Base-by-base conservation (phyloP, 2,113 vertebrate genomes). In the Rhinoderma darwinii region DNA sequence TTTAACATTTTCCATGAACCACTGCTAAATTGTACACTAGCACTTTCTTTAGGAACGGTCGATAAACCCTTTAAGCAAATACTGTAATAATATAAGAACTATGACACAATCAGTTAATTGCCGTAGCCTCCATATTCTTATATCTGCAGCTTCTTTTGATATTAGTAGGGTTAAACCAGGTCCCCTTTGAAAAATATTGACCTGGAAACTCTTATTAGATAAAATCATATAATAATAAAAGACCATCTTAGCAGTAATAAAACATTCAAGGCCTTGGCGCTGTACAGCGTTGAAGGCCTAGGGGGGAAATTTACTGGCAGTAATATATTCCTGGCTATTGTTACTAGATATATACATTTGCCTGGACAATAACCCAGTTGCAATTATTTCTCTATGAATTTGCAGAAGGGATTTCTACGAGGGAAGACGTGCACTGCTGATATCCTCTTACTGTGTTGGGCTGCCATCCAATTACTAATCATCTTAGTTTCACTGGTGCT, bases 401-500 rank as follows among this genome's bases (percentile, higher is more conserved):
- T 87, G 44, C 68, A 87, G 86, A 82, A 87, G 79, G 86, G 86
- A 81, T 75, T 82, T 87, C 78, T 82, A 74, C 27, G 20, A 37
- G 85, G 78, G 77, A 87, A 87, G 78, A 87, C 78, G 78, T 81
- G 44, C 78, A 61, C 51, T 75, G 51, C 86, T 87, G 79, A 87
- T 87, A 87, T 87, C 85, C 79, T 82, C 68, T 87, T 82, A 82
- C 86, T 61, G 79, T 50, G 78, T 82, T 81, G 86, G 86, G 86
- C 78, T 25, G 6, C 39, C 73, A 54, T 82, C 79, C 86, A 87
- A 47, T 87, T 87, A 87, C 78, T 87, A 82, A 87, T 87, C 79
- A 87, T 87, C 79, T 74, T 82, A 81, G 70, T 82, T 87, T 87
- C 86, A 82, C 86, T 87, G 86, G 68, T 87, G 85, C 85, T 87